phyloP scores from a whole-genome alignment of 2,113 vertebrate genomes.

The Apteryx owenii region DNA sequence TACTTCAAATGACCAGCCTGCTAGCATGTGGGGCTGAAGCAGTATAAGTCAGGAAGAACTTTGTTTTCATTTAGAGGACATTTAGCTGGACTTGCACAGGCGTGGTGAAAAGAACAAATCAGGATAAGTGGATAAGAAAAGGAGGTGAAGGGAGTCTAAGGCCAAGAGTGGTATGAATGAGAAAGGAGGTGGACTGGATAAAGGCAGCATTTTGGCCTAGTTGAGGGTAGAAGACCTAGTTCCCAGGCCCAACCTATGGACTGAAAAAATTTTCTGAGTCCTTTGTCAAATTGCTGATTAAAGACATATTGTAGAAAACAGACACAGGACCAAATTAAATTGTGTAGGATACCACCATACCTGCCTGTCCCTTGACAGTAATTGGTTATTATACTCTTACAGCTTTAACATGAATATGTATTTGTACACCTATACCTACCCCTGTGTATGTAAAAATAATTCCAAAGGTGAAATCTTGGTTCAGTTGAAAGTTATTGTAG shows the following conservation, averaged over 20 bases:
- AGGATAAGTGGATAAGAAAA: background rate
- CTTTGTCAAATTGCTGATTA: background rate
- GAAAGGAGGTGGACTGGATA: background rate
- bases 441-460: background rate
- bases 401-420: background rate
- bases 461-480: background rate
- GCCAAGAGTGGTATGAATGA: accelerated
- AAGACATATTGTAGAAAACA: background rate
- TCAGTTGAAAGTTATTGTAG: background rate
- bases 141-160: background rate
- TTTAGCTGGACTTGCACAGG: background rate
- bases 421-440: background rate
- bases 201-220: background rate
- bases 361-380: background rate
- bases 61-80: background rate
- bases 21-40: background rate
- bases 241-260: background rate
- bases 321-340: background rate
- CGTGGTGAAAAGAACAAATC: accelerated
- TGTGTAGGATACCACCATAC: background rate
- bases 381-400: background rate
- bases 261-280: background rate
- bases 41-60: background rate
- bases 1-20: background rate
- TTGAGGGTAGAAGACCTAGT: background rate